These are phyloP conservation scores for Drosophila nigritarsus DNA, from an alignment of 2,888 invertebrate species.

Conservation along the genomic window DNA sequence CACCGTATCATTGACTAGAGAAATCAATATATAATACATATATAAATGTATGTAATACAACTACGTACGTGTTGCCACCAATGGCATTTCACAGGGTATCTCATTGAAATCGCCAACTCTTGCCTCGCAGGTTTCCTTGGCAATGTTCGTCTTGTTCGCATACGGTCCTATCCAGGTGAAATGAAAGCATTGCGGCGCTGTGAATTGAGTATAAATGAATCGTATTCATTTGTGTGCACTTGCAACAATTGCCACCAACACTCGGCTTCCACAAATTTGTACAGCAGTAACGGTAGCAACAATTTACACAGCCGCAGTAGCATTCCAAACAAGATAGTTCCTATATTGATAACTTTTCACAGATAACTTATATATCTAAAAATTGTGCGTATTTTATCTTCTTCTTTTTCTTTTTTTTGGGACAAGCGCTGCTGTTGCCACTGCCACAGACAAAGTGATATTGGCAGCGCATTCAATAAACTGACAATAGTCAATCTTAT, in stretches of 20 bases:
- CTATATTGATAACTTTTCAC: constrained; percentile 1
- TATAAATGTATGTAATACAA: neutral
- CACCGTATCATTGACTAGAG: constrained; percentile 87
- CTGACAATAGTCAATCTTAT: constrained; percentile 40
- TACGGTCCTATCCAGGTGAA: constrained; percentile 90
- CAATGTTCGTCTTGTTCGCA: constrained; percentile 87
- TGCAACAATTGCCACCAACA: constrained; percentile 45
- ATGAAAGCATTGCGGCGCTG: constrained; percentile 87
- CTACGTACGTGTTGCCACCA: constrained; percentile 87
- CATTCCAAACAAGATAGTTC: constrained; percentile 51
- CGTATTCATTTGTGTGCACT: constrained; percentile 7
- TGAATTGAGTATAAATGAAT: constrained; percentile 14
- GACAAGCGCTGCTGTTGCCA: constrained; percentile 45
- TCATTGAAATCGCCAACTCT: constrained; percentile 86
- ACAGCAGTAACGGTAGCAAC: constrained; percentile 48
- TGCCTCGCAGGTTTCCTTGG: constrained; percentile 86
- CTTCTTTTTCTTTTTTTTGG: constrained; percentile 12
- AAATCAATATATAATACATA: constrained; percentile 80
- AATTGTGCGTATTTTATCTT: neutral
- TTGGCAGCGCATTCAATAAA: constrained; percentile 33
- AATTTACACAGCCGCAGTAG: constrained; percentile 39
- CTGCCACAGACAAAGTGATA: constrained; percentile 59
- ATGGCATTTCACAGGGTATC: constrained; percentile 88
- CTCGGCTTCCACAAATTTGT: constrained; percentile 41
- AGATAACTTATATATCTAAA: constrained; percentile 20